A percentile compares a stretch with the other conserved stretches of the same genome.
phyloP scores from a whole-genome alignment of 1,140 invertebrate species.

The Steinernema khuongi region DNA sequence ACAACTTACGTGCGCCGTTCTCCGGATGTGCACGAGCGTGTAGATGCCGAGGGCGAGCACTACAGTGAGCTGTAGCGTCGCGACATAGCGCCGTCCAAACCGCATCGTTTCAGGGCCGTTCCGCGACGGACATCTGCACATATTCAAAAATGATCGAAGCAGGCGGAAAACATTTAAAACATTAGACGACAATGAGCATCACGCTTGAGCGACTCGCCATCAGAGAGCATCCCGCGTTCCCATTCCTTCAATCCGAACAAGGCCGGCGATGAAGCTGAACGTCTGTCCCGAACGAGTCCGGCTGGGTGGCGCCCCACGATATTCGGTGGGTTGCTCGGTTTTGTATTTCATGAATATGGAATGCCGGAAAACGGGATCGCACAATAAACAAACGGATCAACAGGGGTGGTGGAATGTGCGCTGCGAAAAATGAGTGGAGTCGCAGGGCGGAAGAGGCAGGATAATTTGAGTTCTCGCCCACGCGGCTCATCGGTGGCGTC shows the following conservation, averaged over 20 bases:
- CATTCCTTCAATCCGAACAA: slow-evolving; percentile 6
- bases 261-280: not conserved
- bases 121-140: not conserved
- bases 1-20: not conserved
- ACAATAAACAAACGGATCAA: slow-evolving; percentile 4
- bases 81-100: not conserved
- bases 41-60: not conserved
- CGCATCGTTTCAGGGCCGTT: not conserved
- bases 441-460: not conserved
- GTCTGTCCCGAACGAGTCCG: not conserved
- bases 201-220: slow-evolving; percentile 4
- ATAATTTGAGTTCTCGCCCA: too few relatives aligned
- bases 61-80: not conserved
- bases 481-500: not conserved
- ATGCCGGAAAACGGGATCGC: not conserved
- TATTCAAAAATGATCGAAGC: not conserved
- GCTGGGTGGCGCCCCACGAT: not conserved
- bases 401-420: not conserved
- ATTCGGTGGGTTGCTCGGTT: not conserved
- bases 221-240: not conserved
- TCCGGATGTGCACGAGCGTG: not conserved
- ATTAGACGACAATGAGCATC: not conserved
- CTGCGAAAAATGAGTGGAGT: not conserved
- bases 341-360: not conserved
- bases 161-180: slow-evolving; percentile 7